These are phyloP conservation scores for Metacarcinus magister DNA, from an alignment of 2,888 invertebrate genomes.

Conservation along the genomic window DNA sequence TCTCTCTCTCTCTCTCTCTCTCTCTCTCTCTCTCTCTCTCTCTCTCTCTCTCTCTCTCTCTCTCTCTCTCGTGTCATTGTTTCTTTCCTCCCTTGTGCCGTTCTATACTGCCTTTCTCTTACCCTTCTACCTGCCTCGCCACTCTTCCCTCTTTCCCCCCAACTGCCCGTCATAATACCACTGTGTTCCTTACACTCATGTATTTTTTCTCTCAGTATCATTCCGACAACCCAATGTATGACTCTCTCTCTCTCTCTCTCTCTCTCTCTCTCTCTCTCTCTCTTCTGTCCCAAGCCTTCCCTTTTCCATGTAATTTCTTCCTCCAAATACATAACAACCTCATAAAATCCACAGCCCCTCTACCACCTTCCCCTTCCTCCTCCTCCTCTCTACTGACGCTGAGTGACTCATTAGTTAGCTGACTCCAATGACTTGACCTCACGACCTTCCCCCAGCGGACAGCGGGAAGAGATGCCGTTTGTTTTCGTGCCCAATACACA, in stretches of 20 bases:
- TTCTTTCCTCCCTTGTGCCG: neutral
- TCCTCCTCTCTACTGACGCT: neutral
- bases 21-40: neutral
- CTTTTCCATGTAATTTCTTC: neutral
- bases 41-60: neutral
- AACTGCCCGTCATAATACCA: no score
- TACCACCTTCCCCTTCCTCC: neutral
- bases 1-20: neutral
- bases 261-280: neutral
- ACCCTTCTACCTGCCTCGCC: neutral
- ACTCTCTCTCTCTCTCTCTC: constrained; percentile 52
- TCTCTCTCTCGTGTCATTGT: neutral
- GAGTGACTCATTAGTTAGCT: neutral
- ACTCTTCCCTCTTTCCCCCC: neutral
- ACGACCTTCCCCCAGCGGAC: neutral
- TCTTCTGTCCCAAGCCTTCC: neutral
- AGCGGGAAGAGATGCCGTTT: neutral
- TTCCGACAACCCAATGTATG: neutral
- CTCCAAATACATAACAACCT: neutral
- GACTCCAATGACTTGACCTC: neutral
- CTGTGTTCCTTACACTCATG: neutral
- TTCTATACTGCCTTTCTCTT: neutral
- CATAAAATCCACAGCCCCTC: no score
- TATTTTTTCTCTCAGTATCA: neutral
- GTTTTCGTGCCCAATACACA: neutral